phyloP scores from a whole-genome alignment of 2,888 invertebrate genomes.

The Scelioninae gen. 1 region DNA sequence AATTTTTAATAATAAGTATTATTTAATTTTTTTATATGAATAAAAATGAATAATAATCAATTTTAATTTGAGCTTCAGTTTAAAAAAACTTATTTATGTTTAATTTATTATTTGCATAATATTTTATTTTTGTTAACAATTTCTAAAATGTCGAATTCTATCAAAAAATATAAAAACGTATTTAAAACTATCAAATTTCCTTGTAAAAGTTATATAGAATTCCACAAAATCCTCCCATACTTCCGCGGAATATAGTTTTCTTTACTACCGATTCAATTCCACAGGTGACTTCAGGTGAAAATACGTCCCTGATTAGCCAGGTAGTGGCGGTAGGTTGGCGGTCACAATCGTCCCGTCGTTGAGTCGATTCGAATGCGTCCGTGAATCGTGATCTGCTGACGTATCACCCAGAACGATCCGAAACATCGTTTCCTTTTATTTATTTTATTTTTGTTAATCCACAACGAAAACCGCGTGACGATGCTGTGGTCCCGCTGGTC shows the following conservation, averaged over 20 bases:
- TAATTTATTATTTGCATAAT: too few relatives aligned
- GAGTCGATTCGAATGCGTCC: slow-evolving; percentile 78
- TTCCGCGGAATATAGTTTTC: not conserved
- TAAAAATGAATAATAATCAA: too few relatives aligned
- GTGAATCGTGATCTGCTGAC: slow-evolving; percentile 82
- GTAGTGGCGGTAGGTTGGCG: slow-evolving; percentile 76
- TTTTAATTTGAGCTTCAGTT: too few relatives aligned
- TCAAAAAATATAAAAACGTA: too few relatives aligned
- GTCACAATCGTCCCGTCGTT: slow-evolving; percentile 80
- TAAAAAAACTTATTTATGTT: too few relatives aligned
- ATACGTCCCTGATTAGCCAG: slow-evolving; percentile 78
- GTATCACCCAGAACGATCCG: slow-evolving; percentile 72
- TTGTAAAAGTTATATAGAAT: too few relatives aligned
- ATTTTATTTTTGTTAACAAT: too few relatives aligned
- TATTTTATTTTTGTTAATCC: not conserved
- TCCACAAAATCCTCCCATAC: too few relatives aligned
- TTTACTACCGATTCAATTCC: not conserved
- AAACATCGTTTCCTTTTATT: slow-evolving; percentile 4
- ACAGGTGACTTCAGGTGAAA: slow-evolving; percentile 53
- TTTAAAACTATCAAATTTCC: too few relatives aligned
- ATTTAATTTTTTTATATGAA: too few relatives aligned
- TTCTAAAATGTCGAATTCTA: too few relatives aligned
- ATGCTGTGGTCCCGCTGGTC: slow-evolving; percentile 49
- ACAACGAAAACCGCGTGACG: slow-evolving; percentile 10
- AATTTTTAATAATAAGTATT: too few relatives aligned